Evolutionary conservation across 2,888 invertebrate genomes (phyloP).

Genomic region (Callinectes sapidus): DNA sequence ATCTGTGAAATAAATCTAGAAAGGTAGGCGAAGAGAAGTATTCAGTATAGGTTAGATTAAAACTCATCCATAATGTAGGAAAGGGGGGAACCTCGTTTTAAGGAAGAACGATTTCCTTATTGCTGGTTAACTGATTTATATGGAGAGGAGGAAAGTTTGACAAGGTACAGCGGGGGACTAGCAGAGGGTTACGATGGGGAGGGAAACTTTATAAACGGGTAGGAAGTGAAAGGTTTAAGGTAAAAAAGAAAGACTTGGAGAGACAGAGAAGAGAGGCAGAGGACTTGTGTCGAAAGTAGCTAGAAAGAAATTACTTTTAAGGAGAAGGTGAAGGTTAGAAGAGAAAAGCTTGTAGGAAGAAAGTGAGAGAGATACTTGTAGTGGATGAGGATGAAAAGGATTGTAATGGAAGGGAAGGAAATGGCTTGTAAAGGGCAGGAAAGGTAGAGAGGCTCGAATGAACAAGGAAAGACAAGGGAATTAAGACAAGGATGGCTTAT

Average conservation of each 20-base stretch:
- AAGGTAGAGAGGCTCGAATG: neutral
- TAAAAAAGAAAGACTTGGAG: neutral
- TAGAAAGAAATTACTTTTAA: too few relatives aligned
- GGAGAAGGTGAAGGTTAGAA: neutral
- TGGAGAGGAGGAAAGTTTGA: neutral
- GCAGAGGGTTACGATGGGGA: neutral
- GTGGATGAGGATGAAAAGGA: neutral
- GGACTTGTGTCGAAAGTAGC: too few relatives aligned
- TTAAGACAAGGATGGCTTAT: neutral
- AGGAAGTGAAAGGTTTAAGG: neutral
- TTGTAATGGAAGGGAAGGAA: neutral
- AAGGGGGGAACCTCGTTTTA: neutral
- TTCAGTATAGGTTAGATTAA: neutral
- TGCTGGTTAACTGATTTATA: neutral
- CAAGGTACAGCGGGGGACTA: neutral
- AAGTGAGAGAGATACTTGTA: neutral
- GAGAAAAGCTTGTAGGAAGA: neutral
- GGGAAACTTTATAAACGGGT: neutral
- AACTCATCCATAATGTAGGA: neutral
- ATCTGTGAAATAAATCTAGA: neutral
- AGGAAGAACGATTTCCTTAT: neutral
- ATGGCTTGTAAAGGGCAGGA: neutral
- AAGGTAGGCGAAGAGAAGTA: neutral
- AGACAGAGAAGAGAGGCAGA: neutral
- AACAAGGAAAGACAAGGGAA: neutral